phyloP scores from a whole-genome alignment of 2,113 vertebrate species.

The Cochlearius cochlearius region DNA sequence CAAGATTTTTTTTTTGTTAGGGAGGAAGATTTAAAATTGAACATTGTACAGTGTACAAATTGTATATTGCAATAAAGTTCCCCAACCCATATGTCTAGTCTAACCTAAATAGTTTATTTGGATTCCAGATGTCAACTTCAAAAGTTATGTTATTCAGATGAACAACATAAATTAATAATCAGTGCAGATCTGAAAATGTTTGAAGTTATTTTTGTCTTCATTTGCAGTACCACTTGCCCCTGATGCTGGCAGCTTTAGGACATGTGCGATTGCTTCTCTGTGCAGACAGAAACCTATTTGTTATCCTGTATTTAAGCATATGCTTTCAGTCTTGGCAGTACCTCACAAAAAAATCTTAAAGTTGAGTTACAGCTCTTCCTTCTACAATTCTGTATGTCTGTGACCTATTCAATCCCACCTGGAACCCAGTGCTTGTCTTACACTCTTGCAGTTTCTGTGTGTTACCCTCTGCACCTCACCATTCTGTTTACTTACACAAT shows the following conservation, averaged over 20 bases:
- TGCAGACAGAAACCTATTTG: not conserved
- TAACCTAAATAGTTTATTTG: constrained; percentile 16
- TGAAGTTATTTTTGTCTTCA: constrained; percentile 45
- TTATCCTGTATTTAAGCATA: not conserved
- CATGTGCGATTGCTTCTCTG: not conserved
- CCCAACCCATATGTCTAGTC: not conserved
- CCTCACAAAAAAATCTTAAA: not conserved
- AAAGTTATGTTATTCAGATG: not conserved
- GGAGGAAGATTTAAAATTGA: not conserved
- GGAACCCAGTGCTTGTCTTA: not conserved
- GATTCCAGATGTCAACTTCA: not conserved
- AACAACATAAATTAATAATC: constrained; percentile 38
- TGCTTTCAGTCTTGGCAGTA: not conserved
- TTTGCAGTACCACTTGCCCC: not conserved
- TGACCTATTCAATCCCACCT: not conserved
- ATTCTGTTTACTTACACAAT: not conserved
- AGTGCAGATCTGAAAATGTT: not conserved
- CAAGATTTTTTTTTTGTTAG: not conserved
- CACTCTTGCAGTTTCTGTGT: not conserved
- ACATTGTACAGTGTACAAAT: not conserved
- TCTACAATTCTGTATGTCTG: not conserved
- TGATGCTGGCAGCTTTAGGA: constrained; percentile 6
- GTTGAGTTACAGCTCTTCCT: not conserved
- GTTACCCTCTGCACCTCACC: not conserved
- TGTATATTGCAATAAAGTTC: not conserved